Evolutionary conservation across 2,113 vertebrate genomes (phyloP).

Genomic region (Xiphophorus maculatus): DNA sequence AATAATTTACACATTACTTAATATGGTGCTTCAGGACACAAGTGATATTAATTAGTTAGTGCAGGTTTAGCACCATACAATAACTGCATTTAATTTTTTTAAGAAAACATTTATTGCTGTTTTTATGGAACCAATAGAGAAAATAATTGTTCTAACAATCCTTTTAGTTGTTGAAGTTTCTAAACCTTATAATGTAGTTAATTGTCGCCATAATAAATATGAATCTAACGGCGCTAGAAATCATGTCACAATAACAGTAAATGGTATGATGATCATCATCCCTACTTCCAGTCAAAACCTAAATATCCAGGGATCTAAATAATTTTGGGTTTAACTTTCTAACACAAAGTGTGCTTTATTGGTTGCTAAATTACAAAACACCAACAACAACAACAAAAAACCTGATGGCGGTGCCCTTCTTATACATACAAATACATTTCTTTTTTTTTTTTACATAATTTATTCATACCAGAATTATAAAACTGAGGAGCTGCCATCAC

Average conservation of each 20-base stretch:
- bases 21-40: background rate
- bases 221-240: background rate
- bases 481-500: background rate
- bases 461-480: background rate
- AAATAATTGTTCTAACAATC: too few relatives aligned
- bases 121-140: background rate
- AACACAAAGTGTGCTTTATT: background rate
- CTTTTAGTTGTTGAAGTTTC: too few relatives aligned
- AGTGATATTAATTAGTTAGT: background rate
- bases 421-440: background rate
- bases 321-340: background rate
- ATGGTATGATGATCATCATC: background rate
- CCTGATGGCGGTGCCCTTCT: background rate
- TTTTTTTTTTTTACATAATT: background rate
- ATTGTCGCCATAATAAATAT: background rate
- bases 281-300: background rate
- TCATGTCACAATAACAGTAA: background rate
- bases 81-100: background rate
- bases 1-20: background rate
- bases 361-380: background rate
- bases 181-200: background rate
- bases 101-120: background rate
- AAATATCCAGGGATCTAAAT: background rate
- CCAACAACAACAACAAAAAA: background rate
- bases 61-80: too few relatives aligned